phyloP scores from a whole-genome alignment of 2,797 vertebrate species.

The Mus spretus region DNA sequence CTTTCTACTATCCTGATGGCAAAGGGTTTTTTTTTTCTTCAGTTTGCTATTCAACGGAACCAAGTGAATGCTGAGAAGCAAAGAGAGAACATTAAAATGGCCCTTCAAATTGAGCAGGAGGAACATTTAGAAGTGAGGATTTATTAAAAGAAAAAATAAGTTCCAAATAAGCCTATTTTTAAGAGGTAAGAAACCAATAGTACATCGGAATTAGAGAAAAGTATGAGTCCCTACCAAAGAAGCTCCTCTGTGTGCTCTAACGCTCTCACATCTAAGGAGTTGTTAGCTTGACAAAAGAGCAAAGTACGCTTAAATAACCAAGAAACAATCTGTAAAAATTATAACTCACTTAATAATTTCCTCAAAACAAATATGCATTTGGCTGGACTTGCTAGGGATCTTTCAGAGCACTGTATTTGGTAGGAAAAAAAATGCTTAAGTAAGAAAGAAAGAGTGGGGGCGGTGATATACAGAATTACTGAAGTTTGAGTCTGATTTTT shows the following conservation, averaged over 20 bases:
- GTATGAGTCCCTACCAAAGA: constrained; percentile 44
- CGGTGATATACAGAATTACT: constrained; percentile 67
- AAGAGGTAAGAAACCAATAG: constrained; percentile 50
- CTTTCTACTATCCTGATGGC: constrained; percentile 45
- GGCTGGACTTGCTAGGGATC: constrained; percentile 52
- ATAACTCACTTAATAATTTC: constrained; percentile 75
- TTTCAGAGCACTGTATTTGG: constrained; percentile 69
- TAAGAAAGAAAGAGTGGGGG: constrained; percentile 47
- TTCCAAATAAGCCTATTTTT: constrained; percentile 64
- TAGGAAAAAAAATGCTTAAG: constrained; percentile 61
- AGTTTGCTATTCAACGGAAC: constrained; percentile 50
- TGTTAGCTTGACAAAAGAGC: constrained; percentile 55
- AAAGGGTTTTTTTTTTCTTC: constrained; percentile 30
- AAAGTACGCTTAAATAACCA: constrained; percentile 68
- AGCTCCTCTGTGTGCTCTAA: constrained; percentile 29
- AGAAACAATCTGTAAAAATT: constrained; percentile 65
- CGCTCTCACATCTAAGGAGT: constrained; percentile 41
- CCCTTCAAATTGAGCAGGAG: constrained; percentile 36
- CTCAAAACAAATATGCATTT: constrained; percentile 68
- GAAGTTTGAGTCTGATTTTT: constrained; percentile 68
- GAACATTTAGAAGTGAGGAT: constrained; percentile 55
- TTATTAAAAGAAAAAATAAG: constrained; percentile 56
- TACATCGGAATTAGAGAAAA: constrained; percentile 61
- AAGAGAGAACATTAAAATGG: constrained; percentile 65
- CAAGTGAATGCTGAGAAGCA: constrained; percentile 56